Conservation (phyloP, 2,113 vertebrate genomes). For the Brachypteracias leptosomus region DNA sequence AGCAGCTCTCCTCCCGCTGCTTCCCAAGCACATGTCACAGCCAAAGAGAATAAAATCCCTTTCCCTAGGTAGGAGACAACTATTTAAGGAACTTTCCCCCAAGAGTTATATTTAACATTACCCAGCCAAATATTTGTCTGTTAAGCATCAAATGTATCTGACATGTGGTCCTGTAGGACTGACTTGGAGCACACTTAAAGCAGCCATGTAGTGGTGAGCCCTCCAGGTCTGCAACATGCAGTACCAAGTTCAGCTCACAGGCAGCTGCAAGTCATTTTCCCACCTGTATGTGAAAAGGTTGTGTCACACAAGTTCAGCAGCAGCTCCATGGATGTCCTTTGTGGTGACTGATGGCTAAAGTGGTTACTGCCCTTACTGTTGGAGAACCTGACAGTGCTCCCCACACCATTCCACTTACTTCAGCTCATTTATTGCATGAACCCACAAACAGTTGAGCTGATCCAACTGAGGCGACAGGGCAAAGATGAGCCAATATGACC, state of each 20-base stretch:
- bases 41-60: not conserved
- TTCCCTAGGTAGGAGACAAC: not conserved
- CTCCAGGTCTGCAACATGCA: fast-evolving
- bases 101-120: not conserved
- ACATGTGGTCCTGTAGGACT: not conserved
- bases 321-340: not conserved
- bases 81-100: not conserved
- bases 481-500: not conserved
- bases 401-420: not conserved
- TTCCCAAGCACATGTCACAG: not conserved
- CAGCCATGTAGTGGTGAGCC: not conserved
- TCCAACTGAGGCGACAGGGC: not conserved
- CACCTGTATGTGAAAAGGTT: not conserved
- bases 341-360: not conserved
- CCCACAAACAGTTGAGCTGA: not conserved
- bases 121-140: not conserved
- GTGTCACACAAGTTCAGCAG: not conserved
- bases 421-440: not conserved
- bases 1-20: not conserved
- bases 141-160: not conserved
- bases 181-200: not conserved
- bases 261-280: not conserved
- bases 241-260: not conserved
- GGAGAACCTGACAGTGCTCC: not conserved
- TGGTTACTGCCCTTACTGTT: not conserved